Evolutionary conservation across 2,888 invertebrate genomes (phyloP), one percentile per base, ranked within the genome.

Genomic region (Aphidoletes aphidimyza): DNA sequence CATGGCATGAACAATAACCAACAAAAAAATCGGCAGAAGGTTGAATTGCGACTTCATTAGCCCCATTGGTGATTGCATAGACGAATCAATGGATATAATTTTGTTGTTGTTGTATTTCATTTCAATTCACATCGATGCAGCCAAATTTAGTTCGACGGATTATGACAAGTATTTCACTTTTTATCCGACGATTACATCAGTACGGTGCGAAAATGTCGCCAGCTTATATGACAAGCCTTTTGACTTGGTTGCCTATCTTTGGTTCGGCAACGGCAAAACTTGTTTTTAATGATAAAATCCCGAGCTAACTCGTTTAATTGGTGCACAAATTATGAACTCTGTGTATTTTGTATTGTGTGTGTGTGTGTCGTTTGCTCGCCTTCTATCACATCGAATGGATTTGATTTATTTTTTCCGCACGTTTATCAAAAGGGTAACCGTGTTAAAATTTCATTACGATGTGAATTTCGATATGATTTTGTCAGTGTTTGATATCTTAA

Each of bases 251-350:
- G 42, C 42, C 69, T 69, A 69, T 69, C 30, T 69, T 69, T 69
- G 69, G 69, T 14, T 34, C n/a, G 69, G 30, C 34, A 26, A 30
- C 5, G n/a, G 5, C 5, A 30, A 34, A 69, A 69, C 69, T 34
- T 14, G 69, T 69, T 69, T 69, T 14, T 30, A 0, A 54, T 14
- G 34, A 69, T 30, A 30, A 69, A 69, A 69, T 69, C 2, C 30
- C 8, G 26, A 30, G 8, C 3, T 30, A 69, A 69, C 69, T 69
- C 14, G 69, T 34, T 69, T 69, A 69, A 69, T 69, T 69, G 69
- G 69, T 69, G 69, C 69, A 69, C 26, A 69, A 69, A 69, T 69
- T 69, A 69, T 69, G 26, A 69, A n/a, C 30, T 69, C 30, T 69
- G n/a, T n/a, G n/a, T n/a, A n/a, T n/a, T n/a, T n/a, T n/a, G n/a